Base-by-base conservation (phyloP, 2,113 vertebrate genomes). In the Pteruthius melanotis region DNA sequence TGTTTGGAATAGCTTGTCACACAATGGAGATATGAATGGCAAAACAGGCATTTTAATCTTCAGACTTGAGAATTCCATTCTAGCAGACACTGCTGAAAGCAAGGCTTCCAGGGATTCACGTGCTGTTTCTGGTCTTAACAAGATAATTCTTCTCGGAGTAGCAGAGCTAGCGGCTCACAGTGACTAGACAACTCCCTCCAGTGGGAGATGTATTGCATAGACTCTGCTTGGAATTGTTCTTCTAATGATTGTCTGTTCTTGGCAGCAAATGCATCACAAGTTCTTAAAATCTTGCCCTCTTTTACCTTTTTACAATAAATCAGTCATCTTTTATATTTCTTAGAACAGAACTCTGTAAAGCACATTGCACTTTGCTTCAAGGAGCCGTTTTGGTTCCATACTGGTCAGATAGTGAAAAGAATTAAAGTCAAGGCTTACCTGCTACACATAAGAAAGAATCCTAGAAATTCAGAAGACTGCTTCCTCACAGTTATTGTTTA, bases 101-200 rank as follows among this genome's bases (percentile, higher is more conserved):
- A 49, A 83, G 45, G 39, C 64, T 95, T 78, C 35, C 57, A 83
- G 77, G 59, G 77, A 71, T 56, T 80, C 37, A 8, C 23, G 28
- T 49, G 44, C 9, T 45, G 17, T 31, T 96, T 69, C 57, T 78
- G 40, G 35, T 80, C 18, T 60, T 90, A 24, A 49, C 39, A 75
- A 66, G 45, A 10, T 35, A 75, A 69, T 76, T 54, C 52, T 86
- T 56, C 63, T 83, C 54, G 54, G 68, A 78, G 75, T 3, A 68
- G 61, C 72, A 42, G 42, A 49, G 68, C 39, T 22, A 33, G 74
- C 7, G 42, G 71, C 44, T 77, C 70, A 52, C 0, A 0, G 23
- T 83, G 84, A 91, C 60, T 74, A 83, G 59, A 94, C 75, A 94
- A 83, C 95, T 95, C 97, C 97, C 97, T 95, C 97, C 90, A 96